Percentiles rank a stretch among this genome's conserved stretches.
These are phyloP conservation scores for Leptopilina myrica DNA, from an alignment of 2,888 invertebrate genomes.

Conservation along the genomic window DNA sequence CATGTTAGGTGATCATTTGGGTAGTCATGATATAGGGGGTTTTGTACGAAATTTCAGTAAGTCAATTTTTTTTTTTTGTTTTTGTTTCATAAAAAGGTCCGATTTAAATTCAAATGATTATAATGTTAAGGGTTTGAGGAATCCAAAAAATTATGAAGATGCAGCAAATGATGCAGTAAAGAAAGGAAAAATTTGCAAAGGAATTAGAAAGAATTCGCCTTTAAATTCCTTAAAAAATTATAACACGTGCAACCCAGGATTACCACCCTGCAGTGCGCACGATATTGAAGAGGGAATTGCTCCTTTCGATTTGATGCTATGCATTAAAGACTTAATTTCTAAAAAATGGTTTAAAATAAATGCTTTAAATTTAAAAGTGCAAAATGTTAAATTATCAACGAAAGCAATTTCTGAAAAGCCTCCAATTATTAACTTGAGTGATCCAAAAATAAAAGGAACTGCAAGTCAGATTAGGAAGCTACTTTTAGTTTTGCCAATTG, in stretches of 20 bases:
- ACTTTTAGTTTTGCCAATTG: constrained; percentile 39
- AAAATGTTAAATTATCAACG: not conserved
- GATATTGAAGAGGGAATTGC: constrained; percentile 56
- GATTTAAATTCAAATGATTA: not conserved
- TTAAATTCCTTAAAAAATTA: too few relatives aligned
- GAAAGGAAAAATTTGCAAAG: too few relatives aligned
- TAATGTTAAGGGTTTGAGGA: not conserved
- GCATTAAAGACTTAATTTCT: constrained; percentile 50
- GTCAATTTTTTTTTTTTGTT: constrained; percentile 58
- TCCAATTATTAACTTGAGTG: not conserved
- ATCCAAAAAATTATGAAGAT: not conserved
- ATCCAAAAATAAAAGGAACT: constrained; percentile 35
- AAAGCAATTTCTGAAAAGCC: not conserved
- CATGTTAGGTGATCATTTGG: too few relatives aligned
- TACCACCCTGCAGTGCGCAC: constrained; percentile 49
- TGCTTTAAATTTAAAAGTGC: constrained; percentile 10
- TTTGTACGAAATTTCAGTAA: constrained; percentile 57
- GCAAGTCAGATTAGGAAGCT: constrained; percentile 39
- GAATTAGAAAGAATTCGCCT: too few relatives aligned
- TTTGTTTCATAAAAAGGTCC: constrained; percentile 48
- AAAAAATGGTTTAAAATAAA: constrained; percentile 10
- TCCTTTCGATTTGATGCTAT: constrained; percentile 51
- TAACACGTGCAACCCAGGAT: constrained; percentile 19
- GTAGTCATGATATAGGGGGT: too few relatives aligned
- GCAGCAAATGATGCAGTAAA: constrained; percentile 4